A percentile compares a stretch with the other conserved stretches of the same genome.
phyloP scores from a whole-genome alignment of 1,140 invertebrate species.

The Cyclina sinensis region DNA sequence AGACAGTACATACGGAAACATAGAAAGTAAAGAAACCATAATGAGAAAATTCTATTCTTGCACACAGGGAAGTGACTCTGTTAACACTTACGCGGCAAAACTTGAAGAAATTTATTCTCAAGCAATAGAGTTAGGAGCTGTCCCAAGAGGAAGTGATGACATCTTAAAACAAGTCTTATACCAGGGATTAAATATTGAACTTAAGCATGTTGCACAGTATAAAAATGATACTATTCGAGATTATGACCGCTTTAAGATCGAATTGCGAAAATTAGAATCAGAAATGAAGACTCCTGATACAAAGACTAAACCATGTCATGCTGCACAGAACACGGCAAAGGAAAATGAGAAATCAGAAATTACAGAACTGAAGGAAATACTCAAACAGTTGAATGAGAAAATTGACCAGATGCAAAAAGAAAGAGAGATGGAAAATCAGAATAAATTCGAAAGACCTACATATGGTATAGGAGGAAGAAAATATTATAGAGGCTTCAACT shows the following conservation, averaged over 20 bases:
- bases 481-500: not conserved
- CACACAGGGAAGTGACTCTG: slow-evolving; percentile 20
- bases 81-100: not conserved
- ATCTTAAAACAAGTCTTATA: slow-evolving; percentile 39
- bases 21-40: slow-evolving; percentile 36
- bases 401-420: not conserved
- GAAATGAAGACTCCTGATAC: not conserved
- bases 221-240: slow-evolving; percentile 25
- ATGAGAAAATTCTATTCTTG: slow-evolving; percentile 48
- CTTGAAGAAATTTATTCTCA: slow-evolving; percentile 41
- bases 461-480: not conserved
- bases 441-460: not conserved
- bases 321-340: not conserved
- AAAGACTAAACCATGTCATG: not conserved
- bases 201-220: slow-evolving; percentile 32
- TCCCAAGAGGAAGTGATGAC: not conserved
- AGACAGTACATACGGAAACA: slow-evolving; percentile 20
- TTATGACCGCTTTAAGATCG: slow-evolving; percentile 54
- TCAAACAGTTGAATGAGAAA: slow-evolving; percentile 8
- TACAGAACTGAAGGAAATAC: not conserved
- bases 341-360: not conserved
- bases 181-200: slow-evolving; percentile 26
- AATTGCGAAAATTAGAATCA: slow-evolving; percentile 30
- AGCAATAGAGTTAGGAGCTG: slow-evolving; percentile 14
- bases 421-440: not conserved